Evolutionary conservation across 92 coral and sea anemone species (phyloP).

Genomic region (Plumapathes pennacea): DNA sequence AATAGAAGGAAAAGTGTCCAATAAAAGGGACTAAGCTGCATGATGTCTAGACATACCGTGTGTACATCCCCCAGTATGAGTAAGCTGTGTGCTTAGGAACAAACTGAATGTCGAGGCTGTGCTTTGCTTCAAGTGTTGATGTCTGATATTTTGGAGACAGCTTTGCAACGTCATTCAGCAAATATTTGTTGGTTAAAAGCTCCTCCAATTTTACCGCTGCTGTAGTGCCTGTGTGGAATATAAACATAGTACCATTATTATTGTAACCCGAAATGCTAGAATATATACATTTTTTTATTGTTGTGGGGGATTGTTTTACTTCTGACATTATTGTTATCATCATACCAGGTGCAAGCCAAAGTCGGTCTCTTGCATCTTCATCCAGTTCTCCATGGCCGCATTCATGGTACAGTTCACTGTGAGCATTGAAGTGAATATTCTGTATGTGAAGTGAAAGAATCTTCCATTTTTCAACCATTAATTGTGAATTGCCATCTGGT

Average conservation of each 20-base stretch:
- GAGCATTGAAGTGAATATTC: slow-evolving; percentile 19
- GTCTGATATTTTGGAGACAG: slow-evolving; percentile 53
- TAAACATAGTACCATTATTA: not conserved
- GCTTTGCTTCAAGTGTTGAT: slow-evolving; percentile 38
- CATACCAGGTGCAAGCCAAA: slow-evolving; percentile 43
- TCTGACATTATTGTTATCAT: not conserved
- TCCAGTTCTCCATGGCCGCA: slow-evolving; percentile 46
- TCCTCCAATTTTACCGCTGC: slow-evolving; percentile 31
- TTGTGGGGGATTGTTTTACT: not conserved
- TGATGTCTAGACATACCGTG: slow-evolving; percentile 12
- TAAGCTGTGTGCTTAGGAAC: slow-evolving; percentile 43
- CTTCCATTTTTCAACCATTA: slow-evolving; percentile 45
- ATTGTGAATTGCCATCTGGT: slow-evolving; percentile 39
- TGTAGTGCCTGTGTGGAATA: slow-evolving; percentile 5
- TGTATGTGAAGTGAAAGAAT: slow-evolving; percentile 43
- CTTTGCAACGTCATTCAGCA: slow-evolving; percentile 32
- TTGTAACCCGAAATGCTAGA: not conserved
- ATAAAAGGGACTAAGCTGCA: not conserved
- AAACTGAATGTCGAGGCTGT: slow-evolving; percentile 45
- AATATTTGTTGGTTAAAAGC: slow-evolving; percentile 2
- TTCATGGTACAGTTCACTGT: slow-evolving; percentile 4
- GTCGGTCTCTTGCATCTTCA: slow-evolving; percentile 20
- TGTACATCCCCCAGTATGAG: slow-evolving; percentile 57
- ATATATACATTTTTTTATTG: not conserved
- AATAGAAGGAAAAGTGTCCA: not conserved